Evolutionary conservation across 2,113 vertebrate species (phyloP).

Genomic region (Anguilla japonica): DNA sequence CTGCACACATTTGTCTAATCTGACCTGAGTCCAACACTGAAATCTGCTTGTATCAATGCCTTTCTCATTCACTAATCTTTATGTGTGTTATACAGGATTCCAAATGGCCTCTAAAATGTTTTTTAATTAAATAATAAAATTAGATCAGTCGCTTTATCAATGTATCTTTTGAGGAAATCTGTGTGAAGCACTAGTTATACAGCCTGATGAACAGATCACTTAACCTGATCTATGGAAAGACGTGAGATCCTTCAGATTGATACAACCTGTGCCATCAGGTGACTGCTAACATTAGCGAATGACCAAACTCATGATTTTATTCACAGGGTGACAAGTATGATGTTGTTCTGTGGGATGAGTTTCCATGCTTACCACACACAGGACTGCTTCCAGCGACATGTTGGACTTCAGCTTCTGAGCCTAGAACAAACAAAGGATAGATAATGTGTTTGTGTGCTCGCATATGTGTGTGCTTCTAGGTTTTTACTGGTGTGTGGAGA

Average conservation of each 20-base stretch:
- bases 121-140: neutral
- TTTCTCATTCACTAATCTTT: neutral
- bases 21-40: neutral
- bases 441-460: neutral
- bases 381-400: constrained; percentile 70
- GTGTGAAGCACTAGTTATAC: too few relatives aligned
- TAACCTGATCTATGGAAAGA: too few relatives aligned
- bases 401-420: constrained; percentile 90
- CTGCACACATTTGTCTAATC: neutral
- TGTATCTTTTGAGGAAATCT: neutral
- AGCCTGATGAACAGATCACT: too few relatives aligned
- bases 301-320: too few relatives aligned
- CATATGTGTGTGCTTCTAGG: neutral
- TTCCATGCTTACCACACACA: constrained; percentile 77
- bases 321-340: neutral
- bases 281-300: too few relatives aligned
- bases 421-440: constrained; percentile 63
- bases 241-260: too few relatives aligned
- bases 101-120: neutral
- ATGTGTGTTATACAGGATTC: neutral
- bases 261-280: too few relatives aligned
- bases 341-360: too few relatives aligned
- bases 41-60: neutral
- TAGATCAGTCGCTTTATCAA: neutral
- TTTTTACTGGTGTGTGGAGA: neutral